These are phyloP conservation scores for Notodonta ziczac DNA, from an alignment of 2,888 invertebrate genomes.

Conservation along the genomic window DNA sequence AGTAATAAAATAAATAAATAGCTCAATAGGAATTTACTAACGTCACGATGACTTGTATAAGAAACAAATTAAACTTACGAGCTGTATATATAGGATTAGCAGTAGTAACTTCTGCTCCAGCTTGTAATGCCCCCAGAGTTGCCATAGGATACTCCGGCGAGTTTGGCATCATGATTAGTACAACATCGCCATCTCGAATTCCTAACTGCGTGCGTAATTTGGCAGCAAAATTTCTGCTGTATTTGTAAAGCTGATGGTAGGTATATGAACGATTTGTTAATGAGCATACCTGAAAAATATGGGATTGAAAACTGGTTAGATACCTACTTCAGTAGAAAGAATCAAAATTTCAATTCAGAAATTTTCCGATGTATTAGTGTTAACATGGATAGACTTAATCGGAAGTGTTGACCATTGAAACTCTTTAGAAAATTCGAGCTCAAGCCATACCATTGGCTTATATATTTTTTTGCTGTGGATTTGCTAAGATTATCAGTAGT, in stretches of 20 bases:
- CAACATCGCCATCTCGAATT: conserved; percentile 84
- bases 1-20: too few species aligned
- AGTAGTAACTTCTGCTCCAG: conserved; percentile 87
- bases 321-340: too few species aligned
- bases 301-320: background rate
- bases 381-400: too few species aligned
- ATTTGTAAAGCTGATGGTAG: conserved; percentile 85
- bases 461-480: too few species aligned
- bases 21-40: too few species aligned
- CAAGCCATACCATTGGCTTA: too few species aligned
- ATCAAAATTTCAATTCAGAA: too few species aligned
- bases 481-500: too few species aligned
- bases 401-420: too few species aligned
- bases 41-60: background rate
- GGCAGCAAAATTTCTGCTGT: conserved; percentile 85
- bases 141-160: conserved; percentile 87
- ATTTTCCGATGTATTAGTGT: too few species aligned
- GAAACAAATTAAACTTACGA: conserved; percentile 56
- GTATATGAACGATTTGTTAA: conserved; percentile 75
- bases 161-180: conserved; percentile 88
- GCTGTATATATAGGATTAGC: conserved; percentile 89
- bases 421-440: too few species aligned
- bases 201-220: conserved; percentile 86
- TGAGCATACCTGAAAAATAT: conserved; percentile 85
- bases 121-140: conserved; percentile 86